Conservation (phyloP, 2,113 vertebrate genomes). For the Progne subis region DNA sequence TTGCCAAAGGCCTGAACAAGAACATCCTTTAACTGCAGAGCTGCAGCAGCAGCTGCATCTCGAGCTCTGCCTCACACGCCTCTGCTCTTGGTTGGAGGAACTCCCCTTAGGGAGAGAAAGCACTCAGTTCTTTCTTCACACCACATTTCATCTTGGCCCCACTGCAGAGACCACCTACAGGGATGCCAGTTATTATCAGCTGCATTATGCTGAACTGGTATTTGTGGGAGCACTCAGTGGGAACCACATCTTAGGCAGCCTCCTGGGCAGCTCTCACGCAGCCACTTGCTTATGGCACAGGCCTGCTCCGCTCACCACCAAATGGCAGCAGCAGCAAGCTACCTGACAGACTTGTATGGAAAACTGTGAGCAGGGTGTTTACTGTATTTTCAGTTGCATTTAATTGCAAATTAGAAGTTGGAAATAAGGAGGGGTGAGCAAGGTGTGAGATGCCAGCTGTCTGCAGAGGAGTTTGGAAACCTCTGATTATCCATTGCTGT, state of each 20-base stretch:
- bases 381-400: neutral
- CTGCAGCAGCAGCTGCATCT: neutral
- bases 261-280: neutral
- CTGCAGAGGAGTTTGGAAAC: neutral
- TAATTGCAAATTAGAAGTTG: slow-evolving; percentile 48
- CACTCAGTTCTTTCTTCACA: neutral
- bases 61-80: neutral
- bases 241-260: slow-evolving; percentile 57
- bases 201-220: neutral
- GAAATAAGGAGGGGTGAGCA: neutral
- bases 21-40: neutral
- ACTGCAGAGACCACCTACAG: slow-evolving; percentile 43
- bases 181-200: slow-evolving; percentile 4
- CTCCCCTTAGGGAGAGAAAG: neutral
- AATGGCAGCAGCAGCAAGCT: neutral
- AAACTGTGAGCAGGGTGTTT: neutral
- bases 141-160: neutral
- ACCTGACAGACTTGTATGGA: accelerated
- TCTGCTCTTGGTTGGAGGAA: neutral
- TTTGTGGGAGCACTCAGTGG: neutral
- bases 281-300: neutral
- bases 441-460: neutral
- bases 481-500: neutral
- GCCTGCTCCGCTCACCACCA: neutral
- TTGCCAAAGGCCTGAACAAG: neutral